Conservation (phyloP, 2,113 vertebrate species). For the Crocuta crocuta region DNA sequence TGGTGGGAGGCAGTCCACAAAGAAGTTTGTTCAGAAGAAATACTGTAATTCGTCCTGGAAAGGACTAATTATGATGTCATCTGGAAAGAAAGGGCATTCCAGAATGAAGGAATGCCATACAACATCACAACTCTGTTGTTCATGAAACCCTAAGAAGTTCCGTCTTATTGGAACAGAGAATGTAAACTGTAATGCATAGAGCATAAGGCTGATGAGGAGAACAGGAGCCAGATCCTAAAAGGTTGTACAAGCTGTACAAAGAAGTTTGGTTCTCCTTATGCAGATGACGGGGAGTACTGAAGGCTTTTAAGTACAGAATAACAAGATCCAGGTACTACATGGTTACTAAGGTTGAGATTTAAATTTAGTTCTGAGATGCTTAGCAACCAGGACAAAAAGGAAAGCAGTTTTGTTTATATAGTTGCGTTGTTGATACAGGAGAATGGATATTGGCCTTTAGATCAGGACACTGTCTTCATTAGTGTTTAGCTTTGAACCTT, state of each 20-base stretch:
- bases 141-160: neutral
- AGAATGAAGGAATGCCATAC: neutral
- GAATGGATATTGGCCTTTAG: neutral
- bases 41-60: neutral
- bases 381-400: neutral
- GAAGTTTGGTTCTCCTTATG: neutral
- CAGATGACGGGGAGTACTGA: neutral
- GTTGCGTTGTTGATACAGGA: neutral
- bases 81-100: neutral
- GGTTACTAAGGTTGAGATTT: neutral
- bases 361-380: slow-evolving; percentile 47
- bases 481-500: slow-evolving; percentile 49
- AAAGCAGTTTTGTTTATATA: neutral
- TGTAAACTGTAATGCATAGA: neutral
- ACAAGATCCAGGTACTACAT: neutral
- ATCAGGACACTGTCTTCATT: slow-evolving; percentile 25
- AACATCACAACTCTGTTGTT: neutral
- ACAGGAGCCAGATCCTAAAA: neutral
- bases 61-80: neutral
- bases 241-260: neutral
- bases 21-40: slow-evolving; percentile 21
- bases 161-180: neutral
- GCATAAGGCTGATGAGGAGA: neutral
- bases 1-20: slow-evolving; percentile 19
- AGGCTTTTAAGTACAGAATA: neutral